Evolutionary conservation across 2,888 invertebrate genomes (phyloP).

Genomic region (Griposia aprilina): DNA sequence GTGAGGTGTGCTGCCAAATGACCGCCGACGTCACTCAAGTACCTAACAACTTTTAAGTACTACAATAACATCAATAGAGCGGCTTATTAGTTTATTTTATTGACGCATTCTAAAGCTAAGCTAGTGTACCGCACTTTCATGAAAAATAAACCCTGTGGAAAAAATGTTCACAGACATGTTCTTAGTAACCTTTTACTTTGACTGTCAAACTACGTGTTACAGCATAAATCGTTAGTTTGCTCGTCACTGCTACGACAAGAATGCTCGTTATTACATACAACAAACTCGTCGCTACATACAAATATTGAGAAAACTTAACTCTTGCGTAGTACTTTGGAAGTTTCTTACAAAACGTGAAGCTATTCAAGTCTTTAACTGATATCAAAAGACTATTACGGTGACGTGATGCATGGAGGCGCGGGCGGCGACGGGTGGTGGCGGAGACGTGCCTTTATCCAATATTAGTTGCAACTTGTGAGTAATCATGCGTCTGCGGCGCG

Average conservation of each 20-base stretch:
- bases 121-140: not conserved
- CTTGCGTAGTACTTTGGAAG: not conserved
- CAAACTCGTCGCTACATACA: slow-evolving; percentile 2
- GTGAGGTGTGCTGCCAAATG: slow-evolving; percentile 12
- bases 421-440: not conserved
- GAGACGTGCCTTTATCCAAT: slow-evolving; percentile 1
- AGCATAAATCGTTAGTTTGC: not conserved
- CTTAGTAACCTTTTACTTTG: not conserved
- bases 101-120: not conserved
- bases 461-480: slow-evolving; percentile 18
- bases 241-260: not conserved
- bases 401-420: not conserved
- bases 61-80: not conserved
- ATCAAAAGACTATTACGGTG: not conserved
- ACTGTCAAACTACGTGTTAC: not conserved
- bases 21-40: not conserved
- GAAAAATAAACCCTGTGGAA: not conserved
- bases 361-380: slow-evolving; percentile 1
- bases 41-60: not conserved
- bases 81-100: not conserved
- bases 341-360: not conserved
- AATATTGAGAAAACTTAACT: not conserved
- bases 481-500: not conserved
- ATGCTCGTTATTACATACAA: slow-evolving; percentile 1
- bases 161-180: not conserved